Percentiles rank a stretch among this genome's conserved stretches.
Evolutionary conservation across 2,888 invertebrate species (phyloP).

Genomic region (Didymodactylos carnosus): DNA sequence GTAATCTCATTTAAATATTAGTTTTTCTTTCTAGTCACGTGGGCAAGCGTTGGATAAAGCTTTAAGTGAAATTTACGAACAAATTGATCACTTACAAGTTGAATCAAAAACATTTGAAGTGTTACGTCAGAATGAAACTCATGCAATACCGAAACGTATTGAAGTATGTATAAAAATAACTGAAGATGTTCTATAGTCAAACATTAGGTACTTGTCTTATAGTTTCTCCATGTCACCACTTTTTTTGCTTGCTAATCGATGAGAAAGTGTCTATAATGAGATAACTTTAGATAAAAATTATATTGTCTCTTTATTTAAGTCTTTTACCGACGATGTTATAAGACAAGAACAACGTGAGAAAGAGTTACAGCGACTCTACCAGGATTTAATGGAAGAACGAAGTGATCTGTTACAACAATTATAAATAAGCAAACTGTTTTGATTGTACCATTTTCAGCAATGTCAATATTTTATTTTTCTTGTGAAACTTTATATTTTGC

Average conservation of each 20-base stretch:
- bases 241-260: too few species aligned
- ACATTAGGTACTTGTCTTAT: too few species aligned
- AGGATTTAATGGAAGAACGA: conserved; percentile 1
- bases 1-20: conserved; percentile 16
- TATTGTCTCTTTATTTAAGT: conserved; percentile 37
- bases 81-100: conserved; percentile 66
- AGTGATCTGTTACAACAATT: neutral
- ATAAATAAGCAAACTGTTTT: too few species aligned
- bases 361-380: conserved; percentile 58
- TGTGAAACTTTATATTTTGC: too few species aligned
- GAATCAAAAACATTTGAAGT: conserved; percentile 76
- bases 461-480: too few species aligned
- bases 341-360: conserved; percentile 76
- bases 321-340: conserved; percentile 70
- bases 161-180: conserved; percentile 42
- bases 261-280: too few species aligned
- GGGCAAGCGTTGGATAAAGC: conserved; percentile 70
- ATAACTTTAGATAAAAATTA: too few species aligned
- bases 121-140: conserved; percentile 65
- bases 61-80: conserved; percentile 43
- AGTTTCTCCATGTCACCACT: too few species aligned
- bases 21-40: conserved; percentile 39
- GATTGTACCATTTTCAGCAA: too few species aligned
- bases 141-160: conserved; percentile 68
- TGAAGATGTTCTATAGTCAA: neutral